Conservation (phyloP, 92 coral and sea anemone genomes). For the Porites cylindrica region DNA sequence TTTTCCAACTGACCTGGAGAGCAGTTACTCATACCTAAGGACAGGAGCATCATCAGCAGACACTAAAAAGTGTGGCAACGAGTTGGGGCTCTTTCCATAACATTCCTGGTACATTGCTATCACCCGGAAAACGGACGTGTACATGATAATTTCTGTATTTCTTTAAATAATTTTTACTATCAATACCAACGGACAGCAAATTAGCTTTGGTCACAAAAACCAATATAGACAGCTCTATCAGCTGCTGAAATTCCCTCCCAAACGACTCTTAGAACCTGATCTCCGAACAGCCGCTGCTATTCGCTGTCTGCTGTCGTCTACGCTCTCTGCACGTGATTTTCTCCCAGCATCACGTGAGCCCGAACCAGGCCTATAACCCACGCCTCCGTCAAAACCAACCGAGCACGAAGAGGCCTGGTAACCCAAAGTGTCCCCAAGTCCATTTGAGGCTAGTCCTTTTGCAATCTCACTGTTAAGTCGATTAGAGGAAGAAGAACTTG, state of each 20-base stretch:
- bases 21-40: too few species aligned
- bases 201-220: too few species aligned
- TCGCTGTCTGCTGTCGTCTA: slow-evolving; percentile 92
- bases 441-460: slow-evolving; percentile 39
- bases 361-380: slow-evolving; percentile 56
- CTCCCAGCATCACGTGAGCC: slow-evolving; percentile 69
- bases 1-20: too few species aligned
- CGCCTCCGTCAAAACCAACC: slow-evolving; percentile 86
- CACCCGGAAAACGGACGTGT: too few species aligned
- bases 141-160: too few species aligned
- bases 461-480: slow-evolving; percentile 35
- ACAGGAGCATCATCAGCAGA: too few species aligned
- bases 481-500: slow-evolving; percentile 7
- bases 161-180: too few species aligned
- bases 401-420: slow-evolving; percentile 62
- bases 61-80: too few species aligned
- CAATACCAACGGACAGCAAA: too few species aligned
- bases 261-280: slow-evolving; percentile 74
- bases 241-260: slow-evolving; percentile 60
- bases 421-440: slow-evolving; percentile 24
- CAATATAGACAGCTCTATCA: slow-evolving; percentile 3
- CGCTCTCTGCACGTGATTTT: slow-evolving; percentile 77
- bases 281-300: slow-evolving; percentile 93
- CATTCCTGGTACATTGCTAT: too few species aligned
- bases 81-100: too few species aligned